Percentiles rank a stretch among this genome's conserved stretches.
phyloP scores from a whole-genome alignment of 2,888 invertebrate species.

The Clitarchus hookeri region DNA sequence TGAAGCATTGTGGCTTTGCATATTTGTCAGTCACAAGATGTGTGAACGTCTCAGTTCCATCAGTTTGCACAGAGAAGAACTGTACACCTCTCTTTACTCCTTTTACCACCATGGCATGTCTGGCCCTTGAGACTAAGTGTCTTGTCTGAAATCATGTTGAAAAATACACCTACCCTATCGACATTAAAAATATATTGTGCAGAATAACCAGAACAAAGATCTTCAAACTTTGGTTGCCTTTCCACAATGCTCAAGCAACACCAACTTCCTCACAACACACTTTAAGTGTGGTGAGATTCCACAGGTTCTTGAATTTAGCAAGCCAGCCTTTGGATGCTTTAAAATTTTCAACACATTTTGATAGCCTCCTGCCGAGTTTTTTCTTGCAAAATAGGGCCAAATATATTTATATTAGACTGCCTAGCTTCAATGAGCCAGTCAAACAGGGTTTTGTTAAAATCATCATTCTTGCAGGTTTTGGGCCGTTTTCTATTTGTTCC shows the following conservation, averaged over 20 bases:
- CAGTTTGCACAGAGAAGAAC: background rate
- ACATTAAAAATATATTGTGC: slow-evolving; percentile 21
- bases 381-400: slow-evolving; percentile 19
- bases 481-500: background rate
- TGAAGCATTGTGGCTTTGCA: slow-evolving; percentile 20
- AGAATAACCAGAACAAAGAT: background rate
- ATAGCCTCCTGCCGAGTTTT: background rate
- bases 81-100: background rate
- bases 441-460: background rate
- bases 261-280: background rate
- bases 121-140: slow-evolving; percentile 20
- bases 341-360: background rate
- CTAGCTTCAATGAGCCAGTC: background rate
- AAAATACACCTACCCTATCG: slow-evolving; percentile 26
- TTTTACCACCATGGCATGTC: slow-evolving; percentile 26
- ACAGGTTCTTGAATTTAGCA: background rate
- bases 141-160: slow-evolving; percentile 25
- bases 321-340: background rate
- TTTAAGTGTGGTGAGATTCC: background rate
- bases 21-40: background rate
- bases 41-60: background rate
- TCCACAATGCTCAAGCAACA: background rate
- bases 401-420: background rate
- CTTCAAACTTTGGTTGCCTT: background rate
- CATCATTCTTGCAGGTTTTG: background rate